These are phyloP conservation scores for Stichodactyla helianthus DNA, from an alignment of 64 coral and sea anemone species.

Conservation along the genomic window DNA sequence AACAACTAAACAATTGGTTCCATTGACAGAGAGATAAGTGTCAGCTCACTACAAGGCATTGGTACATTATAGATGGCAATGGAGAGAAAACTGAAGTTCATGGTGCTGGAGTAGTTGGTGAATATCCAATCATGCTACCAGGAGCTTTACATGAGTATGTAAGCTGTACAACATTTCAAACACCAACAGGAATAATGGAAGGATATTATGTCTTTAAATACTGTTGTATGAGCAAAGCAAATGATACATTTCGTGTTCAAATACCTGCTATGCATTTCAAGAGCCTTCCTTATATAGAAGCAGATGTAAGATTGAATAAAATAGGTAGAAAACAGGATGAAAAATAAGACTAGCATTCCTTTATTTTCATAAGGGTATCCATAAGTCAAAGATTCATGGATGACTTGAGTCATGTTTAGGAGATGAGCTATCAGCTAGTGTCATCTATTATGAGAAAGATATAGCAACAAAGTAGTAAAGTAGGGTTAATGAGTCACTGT, in stretches of 20 bases:
- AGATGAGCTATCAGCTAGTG: too few relatives aligned
- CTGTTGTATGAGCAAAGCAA: constrained; percentile 30
- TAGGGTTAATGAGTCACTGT: too few relatives aligned
- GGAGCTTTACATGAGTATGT: constrained; percentile 86
- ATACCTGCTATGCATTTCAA: constrained; percentile 81
- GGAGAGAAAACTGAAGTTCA: constrained; percentile 81
- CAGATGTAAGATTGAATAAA: constrained; percentile 34
- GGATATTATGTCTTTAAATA: constrained; percentile 86
- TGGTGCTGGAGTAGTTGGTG: constrained; percentile 79
- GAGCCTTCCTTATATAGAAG: constrained; percentile 76
- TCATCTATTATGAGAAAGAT: too few relatives aligned
- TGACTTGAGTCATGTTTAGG: too few relatives aligned
- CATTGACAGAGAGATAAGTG: constrained; percentile 44
- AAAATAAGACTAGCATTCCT: neutral
- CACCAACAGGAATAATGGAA: constrained; percentile 80
- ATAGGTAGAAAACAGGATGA: constrained; percentile 1
- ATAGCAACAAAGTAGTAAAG: too few relatives aligned
- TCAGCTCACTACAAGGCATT: constrained; percentile 84
- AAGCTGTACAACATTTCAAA: constrained; percentile 92
- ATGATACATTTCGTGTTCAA: constrained; percentile 46
- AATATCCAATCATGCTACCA: constrained; percentile 79
- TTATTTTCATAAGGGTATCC: neutral
- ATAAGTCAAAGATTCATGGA: too few relatives aligned
- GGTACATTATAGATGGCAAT: constrained; percentile 87
- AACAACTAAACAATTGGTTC: too few relatives aligned